Evolutionary conservation across 2,888 invertebrate genomes (phyloP).

Genomic region (Timema cristinae): DNA sequence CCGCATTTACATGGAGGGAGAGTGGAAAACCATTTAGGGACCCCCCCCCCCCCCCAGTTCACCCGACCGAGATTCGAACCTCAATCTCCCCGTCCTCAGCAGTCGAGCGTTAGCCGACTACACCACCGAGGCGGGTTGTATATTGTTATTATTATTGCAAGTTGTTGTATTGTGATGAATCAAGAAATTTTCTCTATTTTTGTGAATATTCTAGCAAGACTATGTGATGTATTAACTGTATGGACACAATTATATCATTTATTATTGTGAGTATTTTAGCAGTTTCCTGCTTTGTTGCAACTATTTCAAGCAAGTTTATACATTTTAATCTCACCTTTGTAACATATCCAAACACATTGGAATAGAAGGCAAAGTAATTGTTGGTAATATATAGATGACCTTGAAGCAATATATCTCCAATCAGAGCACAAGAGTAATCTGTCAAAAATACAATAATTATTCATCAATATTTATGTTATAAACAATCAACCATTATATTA

Average conservation of each 20-base stretch:
- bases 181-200: too few relatives aligned
- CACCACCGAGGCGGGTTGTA: too few relatives aligned
- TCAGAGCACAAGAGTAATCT: conserved; percentile 91
- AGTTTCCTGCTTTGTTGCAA: neutral
- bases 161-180: too few relatives aligned
- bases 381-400: conserved; percentile 92
- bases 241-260: neutral
- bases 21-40: too few relatives aligned
- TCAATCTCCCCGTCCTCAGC: too few relatives aligned
- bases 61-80: too few relatives aligned
- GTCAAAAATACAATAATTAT: conserved; percentile 41
- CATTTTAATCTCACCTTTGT: conserved; percentile 67
- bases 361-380: conserved; percentile 94
- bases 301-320: neutral
- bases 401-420: conserved; percentile 87
- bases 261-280: neutral
- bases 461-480: neutral
- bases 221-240: too few relatives aligned
- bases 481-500: neutral
- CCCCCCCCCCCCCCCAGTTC: too few relatives aligned
- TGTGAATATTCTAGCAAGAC: too few relatives aligned
- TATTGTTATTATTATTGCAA: too few relatives aligned
- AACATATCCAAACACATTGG: conserved; percentile 92
- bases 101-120: too few relatives aligned
- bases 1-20: too few relatives aligned